Conservation (phyloP, 2,888 invertebrate species). For the Acronicta alni region DNA sequence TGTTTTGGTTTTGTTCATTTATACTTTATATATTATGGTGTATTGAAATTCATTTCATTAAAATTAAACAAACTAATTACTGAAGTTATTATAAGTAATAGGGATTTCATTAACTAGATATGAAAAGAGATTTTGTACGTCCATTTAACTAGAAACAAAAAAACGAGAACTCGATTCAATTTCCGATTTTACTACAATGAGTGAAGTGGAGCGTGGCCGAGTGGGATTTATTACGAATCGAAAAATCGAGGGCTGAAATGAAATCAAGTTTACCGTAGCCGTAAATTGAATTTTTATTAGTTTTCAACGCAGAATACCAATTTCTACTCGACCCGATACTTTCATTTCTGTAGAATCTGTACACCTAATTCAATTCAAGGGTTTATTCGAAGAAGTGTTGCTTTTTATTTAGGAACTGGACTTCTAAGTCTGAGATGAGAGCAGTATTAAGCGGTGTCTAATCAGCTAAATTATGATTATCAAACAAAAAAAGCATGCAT, state of each 20-base stretch:
- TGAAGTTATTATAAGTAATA: not conserved
- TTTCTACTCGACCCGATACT: not conserved
- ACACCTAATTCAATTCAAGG: too few relatives aligned
- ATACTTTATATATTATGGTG: not conserved
- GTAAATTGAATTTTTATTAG: constrained; percentile 39
- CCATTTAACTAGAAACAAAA: constrained; percentile 36
- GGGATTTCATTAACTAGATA: constrained; percentile 6
- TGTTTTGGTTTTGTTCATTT: not conserved
- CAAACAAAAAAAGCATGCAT: too few relatives aligned
- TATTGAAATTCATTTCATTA: not conserved
- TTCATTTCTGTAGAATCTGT: not conserved
- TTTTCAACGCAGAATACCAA: constrained; percentile 26
- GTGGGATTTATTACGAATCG: constrained; percentile 48
- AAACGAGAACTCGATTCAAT: constrained; percentile 52
- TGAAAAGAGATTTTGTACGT: constrained; percentile 27
- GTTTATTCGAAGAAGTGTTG: too few relatives aligned
- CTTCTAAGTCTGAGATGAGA: too few relatives aligned
- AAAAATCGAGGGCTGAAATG: constrained; percentile 35
- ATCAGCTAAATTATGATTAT: too few relatives aligned
- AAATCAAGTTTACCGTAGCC: constrained; percentile 34
- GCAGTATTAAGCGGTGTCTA: too few relatives aligned
- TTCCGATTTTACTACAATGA: constrained; percentile 52
- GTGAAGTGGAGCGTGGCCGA: constrained; percentile 44
- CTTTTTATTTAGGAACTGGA: too few relatives aligned
- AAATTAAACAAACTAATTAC: not conserved